These are phyloP conservation scores for Aplysina aerophoba DNA, from an alignment of 37 sponge, comb jelly and placozoan genomes.

Conservation along the genomic window DNA sequence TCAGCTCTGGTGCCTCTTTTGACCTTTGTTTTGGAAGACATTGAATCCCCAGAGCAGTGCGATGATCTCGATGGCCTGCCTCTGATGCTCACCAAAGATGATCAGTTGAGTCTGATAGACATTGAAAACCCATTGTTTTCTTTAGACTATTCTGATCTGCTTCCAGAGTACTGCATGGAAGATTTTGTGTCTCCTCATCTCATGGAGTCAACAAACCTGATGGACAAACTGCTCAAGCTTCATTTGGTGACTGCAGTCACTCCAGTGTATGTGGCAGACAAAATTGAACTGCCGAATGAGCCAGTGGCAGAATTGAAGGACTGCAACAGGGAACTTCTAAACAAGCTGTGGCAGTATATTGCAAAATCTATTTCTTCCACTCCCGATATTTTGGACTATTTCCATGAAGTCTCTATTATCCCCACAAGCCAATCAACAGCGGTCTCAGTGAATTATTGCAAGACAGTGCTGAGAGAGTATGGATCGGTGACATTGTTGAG, in stretches of 20 bases:
- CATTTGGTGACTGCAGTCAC: constrained; percentile 25
- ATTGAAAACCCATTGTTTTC: not conserved
- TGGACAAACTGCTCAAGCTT: not conserved
- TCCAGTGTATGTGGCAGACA: constrained; percentile 32
- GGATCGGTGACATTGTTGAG: not conserved
- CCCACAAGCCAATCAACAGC: constrained; percentile 25
- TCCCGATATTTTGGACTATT: not conserved
- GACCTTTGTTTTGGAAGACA: not conserved
- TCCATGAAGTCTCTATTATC: not conserved
- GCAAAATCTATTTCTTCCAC: no score
- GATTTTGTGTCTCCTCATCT: not conserved
- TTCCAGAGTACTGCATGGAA: not conserved
- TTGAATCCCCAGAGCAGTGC: not conserved
- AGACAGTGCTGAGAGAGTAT: constrained; percentile 20
- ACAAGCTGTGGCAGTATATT: constrained; percentile 4
- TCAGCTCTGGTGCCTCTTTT: constrained; percentile 17
- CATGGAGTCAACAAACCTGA: not conserved
- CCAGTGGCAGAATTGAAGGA: not conserved
- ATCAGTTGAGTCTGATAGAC: not conserved
- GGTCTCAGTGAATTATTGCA: not conserved
- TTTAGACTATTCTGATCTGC: not conserved
- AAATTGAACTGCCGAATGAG: constrained; percentile 32
- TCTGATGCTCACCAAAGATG: constrained; percentile 40
- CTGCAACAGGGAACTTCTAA: not conserved
- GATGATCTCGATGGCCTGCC: constrained; percentile 13